Conservation (phyloP, 2,113 vertebrate species). For the Trematocara unimaculatum region DNA sequence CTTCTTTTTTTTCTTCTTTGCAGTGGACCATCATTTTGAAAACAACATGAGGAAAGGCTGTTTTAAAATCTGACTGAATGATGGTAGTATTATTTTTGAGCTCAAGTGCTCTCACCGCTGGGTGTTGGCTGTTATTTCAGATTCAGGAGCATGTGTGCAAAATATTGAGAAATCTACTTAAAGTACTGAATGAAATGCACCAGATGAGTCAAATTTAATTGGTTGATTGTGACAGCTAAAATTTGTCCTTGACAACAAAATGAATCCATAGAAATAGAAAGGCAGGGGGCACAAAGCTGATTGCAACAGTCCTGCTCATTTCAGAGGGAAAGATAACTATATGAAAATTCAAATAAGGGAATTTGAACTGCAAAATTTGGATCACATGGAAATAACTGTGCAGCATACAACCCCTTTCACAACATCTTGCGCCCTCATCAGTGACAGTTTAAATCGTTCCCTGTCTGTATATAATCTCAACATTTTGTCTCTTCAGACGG, state of each 20-base stretch:
- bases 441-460: neutral
- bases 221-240: neutral
- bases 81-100: neutral
- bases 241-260: neutral
- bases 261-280: neutral
- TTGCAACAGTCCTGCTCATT: neutral
- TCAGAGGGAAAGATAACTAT: neutral
- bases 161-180: neutral
- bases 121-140: neutral
- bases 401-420: neutral
- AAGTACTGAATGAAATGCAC: neutral
- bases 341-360: neutral
- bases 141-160: neutral
- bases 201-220: neutral
- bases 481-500: constrained; percentile 11
- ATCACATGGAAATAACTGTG: neutral
- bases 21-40: neutral
- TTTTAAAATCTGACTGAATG: neutral
- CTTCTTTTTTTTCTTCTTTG: neutral
- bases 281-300: neutral
- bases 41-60: neutral
- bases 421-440: neutral
- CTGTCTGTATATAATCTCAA: neutral
- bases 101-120: neutral
- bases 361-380: neutral